Evolutionary conservation across 2,888 invertebrate species (phyloP).

Genomic region (Xylota sylvarum): DNA sequence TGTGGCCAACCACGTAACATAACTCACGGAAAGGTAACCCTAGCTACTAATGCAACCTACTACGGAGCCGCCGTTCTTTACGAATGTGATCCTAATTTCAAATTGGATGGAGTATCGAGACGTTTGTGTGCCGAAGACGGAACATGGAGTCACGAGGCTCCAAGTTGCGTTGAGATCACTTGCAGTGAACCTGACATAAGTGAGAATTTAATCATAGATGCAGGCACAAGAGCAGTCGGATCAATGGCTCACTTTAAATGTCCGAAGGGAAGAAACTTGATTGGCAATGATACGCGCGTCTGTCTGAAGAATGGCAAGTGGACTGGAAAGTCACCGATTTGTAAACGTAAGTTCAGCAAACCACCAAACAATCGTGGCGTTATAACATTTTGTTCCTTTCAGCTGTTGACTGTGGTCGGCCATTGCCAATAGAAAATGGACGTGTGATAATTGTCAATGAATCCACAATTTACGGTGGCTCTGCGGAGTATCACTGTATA

Average conservation of each 20-base stretch:
- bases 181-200: slow-evolving; percentile 89
- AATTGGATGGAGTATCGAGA: slow-evolving; percentile 92
- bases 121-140: slow-evolving; percentile 94
- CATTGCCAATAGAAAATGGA: slow-evolving; percentile 92
- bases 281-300: slow-evolving; percentile 91
- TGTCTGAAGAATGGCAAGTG: slow-evolving; percentile 93
- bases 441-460: slow-evolving; percentile 94
- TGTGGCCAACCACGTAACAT: slow-evolving; percentile 92
- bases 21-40: slow-evolving; percentile 90
- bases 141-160: slow-evolving; percentile 94
- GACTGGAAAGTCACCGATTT: slow-evolving; percentile 91
- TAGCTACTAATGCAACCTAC: slow-evolving; percentile 95
- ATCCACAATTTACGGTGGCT: slow-evolving; percentile 92
- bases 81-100: slow-evolving; percentile 92
- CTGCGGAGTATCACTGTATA: slow-evolving; percentile 95
- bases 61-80: slow-evolving; percentile 94
- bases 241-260: slow-evolving; percentile 93
- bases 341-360: slow-evolving; percentile 89
- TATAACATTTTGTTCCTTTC: slow-evolving; percentile 73
- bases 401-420: slow-evolving; percentile 95
- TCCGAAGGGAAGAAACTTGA: slow-evolving; percentile 91
- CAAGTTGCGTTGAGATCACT: slow-evolving; percentile 93
- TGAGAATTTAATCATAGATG: slow-evolving; percentile 86
- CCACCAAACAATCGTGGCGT: neutral
- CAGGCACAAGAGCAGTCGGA: slow-evolving; percentile 90